Percentiles rank a stretch among this genome's conserved stretches.
Evolutionary conservation across 2,113 vertebrate genomes (phyloP).

Genomic region (Lagopus leucura): DNA sequence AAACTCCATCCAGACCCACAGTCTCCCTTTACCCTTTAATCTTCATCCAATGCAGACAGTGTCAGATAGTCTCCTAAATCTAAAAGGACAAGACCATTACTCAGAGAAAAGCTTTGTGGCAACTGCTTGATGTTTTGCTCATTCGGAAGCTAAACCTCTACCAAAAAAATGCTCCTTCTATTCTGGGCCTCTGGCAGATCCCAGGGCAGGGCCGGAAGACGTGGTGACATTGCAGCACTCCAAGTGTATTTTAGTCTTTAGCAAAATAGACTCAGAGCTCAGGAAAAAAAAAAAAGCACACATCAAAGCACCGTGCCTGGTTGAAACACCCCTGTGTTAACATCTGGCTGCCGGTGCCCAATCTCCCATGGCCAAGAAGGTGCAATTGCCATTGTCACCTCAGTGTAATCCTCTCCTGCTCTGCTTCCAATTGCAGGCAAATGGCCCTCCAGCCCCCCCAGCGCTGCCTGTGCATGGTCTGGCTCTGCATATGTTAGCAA

Average conservation of each 20-base stretch:
- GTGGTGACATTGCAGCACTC: background rate
- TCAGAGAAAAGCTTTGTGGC: conserved; percentile 19
- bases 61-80: conserved; percentile 7
- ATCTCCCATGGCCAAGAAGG: background rate
- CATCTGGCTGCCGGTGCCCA: background rate
- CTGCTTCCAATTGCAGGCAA: background rate
- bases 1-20: conserved; percentile 16
- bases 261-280: background rate
- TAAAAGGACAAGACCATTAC: background rate
- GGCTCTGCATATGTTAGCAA: background rate
- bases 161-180: conserved; percentile 14
- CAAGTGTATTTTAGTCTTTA: background rate
- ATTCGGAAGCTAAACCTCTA: background rate
- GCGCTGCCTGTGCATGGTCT: background rate
- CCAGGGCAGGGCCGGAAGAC: background rate
- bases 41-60: background rate
- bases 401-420: background rate
- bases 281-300: background rate
- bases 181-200: background rate
- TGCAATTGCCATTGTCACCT: background rate
- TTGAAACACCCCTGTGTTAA: background rate
- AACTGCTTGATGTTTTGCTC: background rate
- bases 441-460: background rate
- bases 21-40: conserved; percentile 37
- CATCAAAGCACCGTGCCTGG: background rate